These are phyloP conservation scores for Hydraecia micacea DNA, from an alignment of 2,888 invertebrate genomes.

Conservation along the genomic window DNA sequence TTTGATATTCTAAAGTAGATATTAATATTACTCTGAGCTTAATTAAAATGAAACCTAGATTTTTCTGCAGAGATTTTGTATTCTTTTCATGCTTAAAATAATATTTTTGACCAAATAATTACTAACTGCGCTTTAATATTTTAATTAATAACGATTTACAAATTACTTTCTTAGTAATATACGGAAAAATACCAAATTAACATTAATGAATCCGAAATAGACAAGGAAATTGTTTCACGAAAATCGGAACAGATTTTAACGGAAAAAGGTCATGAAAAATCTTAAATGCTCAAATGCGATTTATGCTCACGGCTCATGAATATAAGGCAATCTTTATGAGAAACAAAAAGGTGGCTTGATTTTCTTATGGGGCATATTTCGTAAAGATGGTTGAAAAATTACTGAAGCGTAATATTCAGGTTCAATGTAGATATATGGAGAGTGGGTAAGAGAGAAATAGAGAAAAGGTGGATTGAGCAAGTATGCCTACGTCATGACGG, in stretches of 20 bases:
- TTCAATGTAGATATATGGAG: not conserved
- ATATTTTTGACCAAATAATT: not conserved
- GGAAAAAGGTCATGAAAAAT: constrained; percentile 18
- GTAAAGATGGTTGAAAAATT: not conserved
- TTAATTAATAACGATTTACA: not conserved
- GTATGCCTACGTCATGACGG: too few species aligned
- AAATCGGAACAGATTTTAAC: constrained; percentile 29
- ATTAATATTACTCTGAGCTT: constrained; percentile 32
- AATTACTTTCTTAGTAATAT: not conserved
- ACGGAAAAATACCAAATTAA: not conserved
- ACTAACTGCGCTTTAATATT: not conserved
- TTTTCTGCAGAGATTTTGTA: not conserved
- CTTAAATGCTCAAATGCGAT: constrained; percentile 39
- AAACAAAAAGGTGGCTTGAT: constrained; percentile 15
- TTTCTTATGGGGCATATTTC: constrained; percentile 18
- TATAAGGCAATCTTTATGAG: constrained; percentile 34
- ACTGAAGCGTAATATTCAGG: not conserved
- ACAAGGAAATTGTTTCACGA: not conserved
- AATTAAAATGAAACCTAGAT: constrained; percentile 33
- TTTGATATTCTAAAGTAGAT: constrained; percentile 42
- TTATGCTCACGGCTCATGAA: constrained; percentile 43
- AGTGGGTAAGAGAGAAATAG: not conserved
- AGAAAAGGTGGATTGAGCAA: not conserved
- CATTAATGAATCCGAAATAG: not conserved
- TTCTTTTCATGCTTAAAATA: too few species aligned